Base-by-base conservation (phyloP, 2,797 vertebrate species). In the Onychomys leucogaster region DNA sequence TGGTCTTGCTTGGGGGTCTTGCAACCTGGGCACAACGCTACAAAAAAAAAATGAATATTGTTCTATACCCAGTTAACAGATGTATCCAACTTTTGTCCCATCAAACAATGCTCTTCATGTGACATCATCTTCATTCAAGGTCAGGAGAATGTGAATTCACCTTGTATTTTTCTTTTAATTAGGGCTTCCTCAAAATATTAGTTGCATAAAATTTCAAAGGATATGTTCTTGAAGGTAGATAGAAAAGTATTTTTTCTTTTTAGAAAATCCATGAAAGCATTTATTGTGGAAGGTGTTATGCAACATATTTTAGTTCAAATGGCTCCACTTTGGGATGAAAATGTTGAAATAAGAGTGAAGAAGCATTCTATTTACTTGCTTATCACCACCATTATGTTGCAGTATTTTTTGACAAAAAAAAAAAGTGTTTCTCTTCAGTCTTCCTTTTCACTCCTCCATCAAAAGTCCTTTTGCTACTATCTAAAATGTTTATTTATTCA, bases 391-490 rank as follows among this genome's bases (percentile, higher is more conserved):
- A 13, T 41, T n/a, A 52, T 78, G 27, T 34, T 81, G 27, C 34
- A 49, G 77, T 93, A 43, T 59, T 83, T 91, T 95, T 94, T 86
- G 29, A 93, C 57, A 92, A 57, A 13, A 63, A 52, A 52, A 49
- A 49, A 49, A 49, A 1, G 3, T 87, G 82, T 85, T 83, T 80
- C 63, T 82, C 27, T 34, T 90, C 49, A 46, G 55, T 81, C 6
- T 75, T 76, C 55, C 59, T 59, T 34, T 73, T 77, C 78, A 77
- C 14, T 88, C 52, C 7, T 37, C 46, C 23, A 55, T 86, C 63
- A 73, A 90, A 69, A 2, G 49, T 41, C 37, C 25, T 43, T 63
- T 32, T 29, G 25, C 19, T 43, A 6, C 25, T 11, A 63, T 29
- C 37, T 49, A 2, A 49, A 49, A 49, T 67, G 43, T 46, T 43